Conservation (phyloP, 2,888 invertebrate genomes). For the Alloplasta piceator region DNA sequence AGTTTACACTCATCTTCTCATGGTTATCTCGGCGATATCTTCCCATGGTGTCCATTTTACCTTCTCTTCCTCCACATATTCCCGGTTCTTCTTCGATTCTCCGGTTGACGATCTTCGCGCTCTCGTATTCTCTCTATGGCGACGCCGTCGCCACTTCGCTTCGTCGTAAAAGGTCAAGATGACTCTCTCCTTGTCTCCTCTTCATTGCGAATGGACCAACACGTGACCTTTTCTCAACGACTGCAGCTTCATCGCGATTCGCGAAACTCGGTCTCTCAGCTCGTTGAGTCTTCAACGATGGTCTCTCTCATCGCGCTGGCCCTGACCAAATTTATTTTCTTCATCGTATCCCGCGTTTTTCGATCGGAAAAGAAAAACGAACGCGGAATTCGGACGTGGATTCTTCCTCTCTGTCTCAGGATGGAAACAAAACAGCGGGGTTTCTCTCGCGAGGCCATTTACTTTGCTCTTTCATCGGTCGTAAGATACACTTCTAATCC, state of each 20-base stretch:
- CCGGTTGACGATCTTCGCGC: slow-evolving; percentile 29
- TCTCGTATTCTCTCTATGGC: slow-evolving; percentile 12
- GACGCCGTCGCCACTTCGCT: background rate
- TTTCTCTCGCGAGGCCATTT: background rate
- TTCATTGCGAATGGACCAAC: slow-evolving; percentile 17
- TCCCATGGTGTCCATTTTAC: too few species aligned
- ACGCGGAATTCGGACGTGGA: background rate
- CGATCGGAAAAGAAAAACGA: too few species aligned
- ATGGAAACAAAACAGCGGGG: background rate
- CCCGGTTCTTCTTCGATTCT: slow-evolving; percentile 2
- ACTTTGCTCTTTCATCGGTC: slow-evolving; percentile 31
- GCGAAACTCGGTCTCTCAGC: slow-evolving; percentile 47
- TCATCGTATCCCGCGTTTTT: too few species aligned
- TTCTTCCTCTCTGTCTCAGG: background rate
- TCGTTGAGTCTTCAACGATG: too few species aligned
- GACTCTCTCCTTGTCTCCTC: slow-evolving; percentile 2
- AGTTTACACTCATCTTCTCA: too few species aligned
- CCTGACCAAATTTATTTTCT: background rate
- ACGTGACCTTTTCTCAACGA: slow-evolving; percentile 48
- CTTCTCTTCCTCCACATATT: background rate
- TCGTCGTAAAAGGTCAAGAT: slow-evolving; percentile 44
- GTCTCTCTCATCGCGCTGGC: background rate
- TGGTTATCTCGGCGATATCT: too few species aligned
- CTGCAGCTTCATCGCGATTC: slow-evolving; percentile 18
- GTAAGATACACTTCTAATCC: slow-evolving; percentile 54